Conservation (phyloP, 2,888 invertebrate species). For the Tricholauxania praeusta region DNA sequence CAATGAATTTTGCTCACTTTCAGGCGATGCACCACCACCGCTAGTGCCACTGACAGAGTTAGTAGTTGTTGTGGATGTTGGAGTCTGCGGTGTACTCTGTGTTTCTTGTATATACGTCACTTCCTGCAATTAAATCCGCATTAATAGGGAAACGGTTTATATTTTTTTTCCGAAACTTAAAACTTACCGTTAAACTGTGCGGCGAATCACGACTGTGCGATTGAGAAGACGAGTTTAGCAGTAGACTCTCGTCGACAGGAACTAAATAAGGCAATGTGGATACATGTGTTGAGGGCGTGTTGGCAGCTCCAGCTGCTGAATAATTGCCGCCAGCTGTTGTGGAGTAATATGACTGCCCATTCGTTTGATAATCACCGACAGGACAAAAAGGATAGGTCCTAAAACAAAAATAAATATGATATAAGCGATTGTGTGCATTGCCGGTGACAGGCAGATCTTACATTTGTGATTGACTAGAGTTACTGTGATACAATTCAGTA, state of each 20-base stretch:
- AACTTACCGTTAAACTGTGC: constrained; percentile 77
- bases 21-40: constrained; percentile 60
- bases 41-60: constrained; percentile 74
- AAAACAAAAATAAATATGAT: constrained; percentile 8
- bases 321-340: constrained; percentile 63
- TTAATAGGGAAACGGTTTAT: not conserved
- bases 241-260: constrained; percentile 76
- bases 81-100: constrained; percentile 66
- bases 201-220: constrained; percentile 75
- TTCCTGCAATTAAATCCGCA: constrained; percentile 56
- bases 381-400: constrained; percentile 85
- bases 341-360: constrained; percentile 75
- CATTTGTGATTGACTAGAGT: constrained; percentile 74
- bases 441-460: constrained; percentile 59
- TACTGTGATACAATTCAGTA: constrained; percentile 75
- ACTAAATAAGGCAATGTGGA: constrained; percentile 74
- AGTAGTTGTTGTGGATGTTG: constrained; percentile 69
- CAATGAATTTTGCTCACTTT: constrained; percentile 58
- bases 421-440: not conserved
- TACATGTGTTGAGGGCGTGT: constrained; percentile 67
- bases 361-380: constrained; percentile 73
- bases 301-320: constrained; percentile 53
- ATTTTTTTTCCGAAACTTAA: not conserved
- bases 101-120: constrained; percentile 67
- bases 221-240: constrained; percentile 70